Conservation (phyloP, 2,797 vertebrate species). For the Liparis tanakae region DNA sequence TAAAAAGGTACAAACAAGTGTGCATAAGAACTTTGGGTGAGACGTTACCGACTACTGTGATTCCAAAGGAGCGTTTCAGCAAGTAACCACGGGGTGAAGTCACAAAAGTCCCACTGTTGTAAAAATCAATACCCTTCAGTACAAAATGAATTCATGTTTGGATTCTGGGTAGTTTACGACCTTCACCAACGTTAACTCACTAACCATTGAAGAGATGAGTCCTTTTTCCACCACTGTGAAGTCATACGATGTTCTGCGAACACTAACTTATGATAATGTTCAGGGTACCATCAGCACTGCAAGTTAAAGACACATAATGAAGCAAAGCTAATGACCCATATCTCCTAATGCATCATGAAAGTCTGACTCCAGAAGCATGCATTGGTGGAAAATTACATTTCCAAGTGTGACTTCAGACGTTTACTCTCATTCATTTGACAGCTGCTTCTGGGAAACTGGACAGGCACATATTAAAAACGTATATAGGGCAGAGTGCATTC, state of each 20-base stretch:
- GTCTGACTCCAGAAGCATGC: not conserved
- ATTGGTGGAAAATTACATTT: constrained; percentile 9
- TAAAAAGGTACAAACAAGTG: not conserved
- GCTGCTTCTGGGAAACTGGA: constrained; percentile 38
- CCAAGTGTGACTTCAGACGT: constrained; percentile 15
- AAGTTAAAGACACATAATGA: constrained; percentile 32
- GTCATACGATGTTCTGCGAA: not conserved
- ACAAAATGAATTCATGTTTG: not conserved
- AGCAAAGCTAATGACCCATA: constrained; percentile 20
- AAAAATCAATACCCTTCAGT: not conserved
- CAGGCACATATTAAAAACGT: constrained; percentile 55
- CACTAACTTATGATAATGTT: not conserved
- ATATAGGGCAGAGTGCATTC: constrained; percentile 60
- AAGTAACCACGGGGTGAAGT: not conserved
- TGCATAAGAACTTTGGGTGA: not conserved
- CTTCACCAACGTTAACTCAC: not conserved
- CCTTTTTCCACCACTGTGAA: not conserved
- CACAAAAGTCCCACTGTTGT: not conserved
- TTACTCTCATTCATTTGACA: constrained; percentile 20
- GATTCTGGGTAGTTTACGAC: not conserved
- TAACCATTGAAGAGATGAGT: not conserved
- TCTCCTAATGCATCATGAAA: constrained; percentile 20
- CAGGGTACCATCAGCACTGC: constrained; percentile 5
- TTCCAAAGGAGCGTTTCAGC: not conserved
- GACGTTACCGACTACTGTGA: not conserved